Evolutionary conservation across 2,113 vertebrate genomes (phyloP).

Genomic region (Gavia stellata): DNA sequence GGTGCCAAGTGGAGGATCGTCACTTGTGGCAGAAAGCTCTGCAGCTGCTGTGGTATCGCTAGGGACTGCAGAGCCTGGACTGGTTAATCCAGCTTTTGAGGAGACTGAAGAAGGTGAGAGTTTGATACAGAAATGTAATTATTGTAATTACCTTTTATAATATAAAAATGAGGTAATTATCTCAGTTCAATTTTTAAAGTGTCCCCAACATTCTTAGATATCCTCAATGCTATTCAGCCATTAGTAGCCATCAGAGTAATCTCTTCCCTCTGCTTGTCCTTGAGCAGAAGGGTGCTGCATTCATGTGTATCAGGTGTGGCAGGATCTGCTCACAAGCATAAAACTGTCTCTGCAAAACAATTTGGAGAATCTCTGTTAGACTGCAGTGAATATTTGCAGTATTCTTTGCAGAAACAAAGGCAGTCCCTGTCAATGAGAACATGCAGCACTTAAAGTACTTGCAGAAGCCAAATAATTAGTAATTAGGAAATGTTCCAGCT

Average conservation of each 20-base stretch:
- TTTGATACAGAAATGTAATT: not conserved
- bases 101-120: conserved; percentile 85
- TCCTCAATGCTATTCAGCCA: not conserved
- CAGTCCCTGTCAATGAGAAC: not conserved
- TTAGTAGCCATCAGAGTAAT: not conserved
- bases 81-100: conserved; percentile 89
- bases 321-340: not conserved
- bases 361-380: not conserved
- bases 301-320: not conserved
- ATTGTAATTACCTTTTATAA: not conserved
- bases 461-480: not conserved
- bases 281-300: not conserved
- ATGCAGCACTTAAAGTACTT: not conserved
- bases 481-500: not conserved
- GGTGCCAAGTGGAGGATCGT: not conserved
- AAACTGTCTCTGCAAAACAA: not conserved
- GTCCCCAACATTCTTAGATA: not conserved
- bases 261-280: not conserved
- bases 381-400: not conserved
- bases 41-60: conserved; percentile 50
- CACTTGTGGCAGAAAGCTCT: conserved; percentile 53
- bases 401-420: not conserved
- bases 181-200: not conserved
- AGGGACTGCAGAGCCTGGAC: conserved; percentile 77
- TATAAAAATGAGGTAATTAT: not conserved